Conservation (phyloP, 2,797 vertebrate species). For the Florisuga fusca region DNA sequence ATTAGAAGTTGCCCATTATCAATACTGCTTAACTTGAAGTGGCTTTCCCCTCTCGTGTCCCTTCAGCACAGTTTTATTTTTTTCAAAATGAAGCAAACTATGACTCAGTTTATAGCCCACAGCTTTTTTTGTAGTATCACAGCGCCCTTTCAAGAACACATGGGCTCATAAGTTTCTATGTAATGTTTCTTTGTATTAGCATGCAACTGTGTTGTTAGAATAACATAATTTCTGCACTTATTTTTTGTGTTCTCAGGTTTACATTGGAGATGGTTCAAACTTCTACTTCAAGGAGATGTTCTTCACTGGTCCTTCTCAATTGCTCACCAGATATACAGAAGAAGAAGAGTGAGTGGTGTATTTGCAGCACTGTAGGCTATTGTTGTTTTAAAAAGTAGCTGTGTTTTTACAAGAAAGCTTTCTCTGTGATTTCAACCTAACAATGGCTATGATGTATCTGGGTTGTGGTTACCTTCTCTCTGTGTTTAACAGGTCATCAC, state of each 20-base stretch:
- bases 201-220: not conserved
- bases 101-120: not conserved
- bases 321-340: not conserved
- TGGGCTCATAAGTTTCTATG: not conserved
- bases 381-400: not conserved
- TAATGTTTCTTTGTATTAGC: not conserved
- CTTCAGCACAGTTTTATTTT: not conserved
- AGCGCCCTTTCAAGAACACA: fast-evolving
- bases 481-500: not conserved
- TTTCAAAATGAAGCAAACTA: not conserved
- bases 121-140: not conserved
- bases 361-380: not conserved
- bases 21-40: not conserved
- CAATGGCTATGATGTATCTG: not conserved
- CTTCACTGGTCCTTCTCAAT: not conserved
- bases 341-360: not conserved
- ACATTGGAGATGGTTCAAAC: not conserved
- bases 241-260: not conserved
- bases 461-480: not conserved
- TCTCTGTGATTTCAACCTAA: not conserved
- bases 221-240: not conserved
- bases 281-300: not conserved
- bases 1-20: not conserved
- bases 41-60: not conserved
- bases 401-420: not conserved